A percentile compares a stretch with the other conserved stretches of the same genome.
Evolutionary conservation across 2,888 invertebrate genomes (phyloP).

Genomic region (Pyrgus malvae): DNA sequence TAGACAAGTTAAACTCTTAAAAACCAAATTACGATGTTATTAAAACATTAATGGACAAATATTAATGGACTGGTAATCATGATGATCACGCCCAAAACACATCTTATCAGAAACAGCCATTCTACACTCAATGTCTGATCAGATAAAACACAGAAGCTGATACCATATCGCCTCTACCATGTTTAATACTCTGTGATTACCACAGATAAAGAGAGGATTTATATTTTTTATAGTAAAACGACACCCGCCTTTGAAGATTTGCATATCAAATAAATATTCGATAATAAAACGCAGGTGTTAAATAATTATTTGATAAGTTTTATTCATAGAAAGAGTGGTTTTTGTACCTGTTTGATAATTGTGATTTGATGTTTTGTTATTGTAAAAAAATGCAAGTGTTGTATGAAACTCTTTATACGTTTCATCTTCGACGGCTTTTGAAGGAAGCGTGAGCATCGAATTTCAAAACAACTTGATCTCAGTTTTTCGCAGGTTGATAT

Average conservation of each 20-base stretch:
- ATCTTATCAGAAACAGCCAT: background rate
- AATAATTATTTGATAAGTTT: conserved; percentile 27
- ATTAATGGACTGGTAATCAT: background rate
- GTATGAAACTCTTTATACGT: too few species aligned
- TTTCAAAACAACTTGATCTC: conserved; percentile 71
- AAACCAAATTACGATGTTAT: background rate
- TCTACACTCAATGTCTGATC: conserved; percentile 8
- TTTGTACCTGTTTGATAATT: too few species aligned
- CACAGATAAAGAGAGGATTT: conserved; percentile 17
- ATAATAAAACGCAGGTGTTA: conserved; percentile 47
- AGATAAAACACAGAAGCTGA: conserved; percentile 18
- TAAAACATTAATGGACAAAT: background rate
- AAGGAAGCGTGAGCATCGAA: conserved; percentile 61
- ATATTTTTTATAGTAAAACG: conserved; percentile 29
- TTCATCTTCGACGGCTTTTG: conserved; percentile 1
- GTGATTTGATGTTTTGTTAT: too few species aligned
- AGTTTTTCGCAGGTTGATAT: conserved; percentile 60
- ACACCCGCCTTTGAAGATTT: conserved; percentile 40
- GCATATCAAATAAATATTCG: conserved; percentile 47
- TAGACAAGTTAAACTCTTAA: too few species aligned
- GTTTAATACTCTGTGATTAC: conserved; percentile 11
- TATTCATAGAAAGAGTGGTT: background rate
- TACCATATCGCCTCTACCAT: conserved; percentile 1
- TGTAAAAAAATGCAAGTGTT: too few species aligned
- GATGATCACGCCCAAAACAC: background rate